Percentiles rank a stretch among this genome's conserved stretches.
These are phyloP conservation scores for Coelopa frigida DNA, from an alignment of 1,140 invertebrate species.

Conservation along the genomic window DNA sequence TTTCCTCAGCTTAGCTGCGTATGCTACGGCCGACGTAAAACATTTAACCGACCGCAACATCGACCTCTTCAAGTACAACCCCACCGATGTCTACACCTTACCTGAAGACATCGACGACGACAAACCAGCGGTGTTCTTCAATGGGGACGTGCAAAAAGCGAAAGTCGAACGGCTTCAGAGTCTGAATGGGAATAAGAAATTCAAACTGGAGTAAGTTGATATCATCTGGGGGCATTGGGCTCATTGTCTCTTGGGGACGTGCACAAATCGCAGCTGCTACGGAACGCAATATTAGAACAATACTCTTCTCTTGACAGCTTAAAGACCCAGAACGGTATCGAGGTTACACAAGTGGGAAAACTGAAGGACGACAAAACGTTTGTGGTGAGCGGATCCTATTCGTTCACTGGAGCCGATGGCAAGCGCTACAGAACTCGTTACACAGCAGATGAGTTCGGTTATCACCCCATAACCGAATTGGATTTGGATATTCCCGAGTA, in stretches of 20 bases:
- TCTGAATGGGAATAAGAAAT: constrained; percentile 37
- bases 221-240: too few relatives aligned
- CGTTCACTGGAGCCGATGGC: constrained; percentile 55
- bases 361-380: constrained; percentile 43
- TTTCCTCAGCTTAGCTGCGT: constrained; percentile 26
- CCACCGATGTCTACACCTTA: constrained; percentile 37
- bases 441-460: constrained; percentile 42
- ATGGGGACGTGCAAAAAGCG: constrained; percentile 40
- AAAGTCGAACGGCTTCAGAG: constrained; percentile 36
- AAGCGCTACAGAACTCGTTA: constrained; percentile 50
- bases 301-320: too few relatives aligned
- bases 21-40: constrained; percentile 32
- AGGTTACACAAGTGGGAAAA: constrained; percentile 41
- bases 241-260: too few relatives aligned
- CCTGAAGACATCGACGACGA: constrained; percentile 43
- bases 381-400: constrained; percentile 56
- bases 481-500: constrained; percentile 43
- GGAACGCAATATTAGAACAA: too few relatives aligned
- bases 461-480: constrained; percentile 42
- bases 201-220: constrained; percentile 41
- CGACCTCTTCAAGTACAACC: constrained; percentile 41
- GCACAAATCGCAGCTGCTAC: too few relatives aligned
- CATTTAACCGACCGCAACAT: constrained; percentile 34
- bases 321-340: constrained; percentile 43
- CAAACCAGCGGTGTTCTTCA: constrained; percentile 36